A percentile compares a stretch with the other conserved stretches of the same genome.
These are phyloP conservation scores for Neelides sp. DNA, from an alignment of 1,140 invertebrate genomes.

Conservation along the genomic window DNA sequence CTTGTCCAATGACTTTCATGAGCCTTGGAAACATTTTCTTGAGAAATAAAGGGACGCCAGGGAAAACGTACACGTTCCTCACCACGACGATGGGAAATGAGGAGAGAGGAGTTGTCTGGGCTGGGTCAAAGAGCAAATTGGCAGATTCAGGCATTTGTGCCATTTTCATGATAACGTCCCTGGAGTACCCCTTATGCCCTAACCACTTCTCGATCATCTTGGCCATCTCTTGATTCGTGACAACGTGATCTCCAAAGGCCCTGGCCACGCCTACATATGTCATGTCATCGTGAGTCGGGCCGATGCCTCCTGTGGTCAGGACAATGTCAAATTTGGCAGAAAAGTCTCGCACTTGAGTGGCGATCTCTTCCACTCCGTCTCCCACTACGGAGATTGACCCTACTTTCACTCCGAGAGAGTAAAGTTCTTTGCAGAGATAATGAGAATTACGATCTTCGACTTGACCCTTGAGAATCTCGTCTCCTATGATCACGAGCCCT, in stretches of 20 bases:
- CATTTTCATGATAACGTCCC: conserved; percentile 36
- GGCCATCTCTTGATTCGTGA: conserved; percentile 46
- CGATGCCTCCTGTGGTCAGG: conserved; percentile 66
- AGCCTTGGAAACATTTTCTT: conserved; percentile 32
- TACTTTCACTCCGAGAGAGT: conserved; percentile 52
- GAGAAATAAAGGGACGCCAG: conserved; percentile 42
- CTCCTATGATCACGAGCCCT: conserved; percentile 55
- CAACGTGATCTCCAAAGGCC: conserved; percentile 51
- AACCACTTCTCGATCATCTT: conserved; percentile 39
- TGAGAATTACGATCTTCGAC: conserved; percentile 59
- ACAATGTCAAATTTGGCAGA: conserved; percentile 50
- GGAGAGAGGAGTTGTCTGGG: conserved; percentile 23
- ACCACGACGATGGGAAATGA: conserved; percentile 53
- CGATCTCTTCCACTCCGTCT: conserved; percentile 57
- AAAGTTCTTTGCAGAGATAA: conserved; percentile 52
- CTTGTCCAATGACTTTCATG: conserved; percentile 32
- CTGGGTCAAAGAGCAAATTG: conserved; percentile 31
- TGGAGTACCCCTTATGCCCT: conserved; percentile 10
- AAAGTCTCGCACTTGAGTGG: conserved; percentile 51
- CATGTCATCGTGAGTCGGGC: conserved; percentile 73
- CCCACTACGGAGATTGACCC: conserved; percentile 55
- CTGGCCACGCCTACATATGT: conserved; percentile 64
- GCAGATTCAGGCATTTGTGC: conserved; percentile 39
- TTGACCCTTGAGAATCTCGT: conserved; percentile 74
- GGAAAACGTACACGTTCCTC: conserved; percentile 62